Percentiles rank a stretch among this genome's conserved stretches.
These are phyloP conservation scores for Andricus quercusramuli DNA, from an alignment of 2,888 invertebrate species.

Conservation along the genomic window DNA sequence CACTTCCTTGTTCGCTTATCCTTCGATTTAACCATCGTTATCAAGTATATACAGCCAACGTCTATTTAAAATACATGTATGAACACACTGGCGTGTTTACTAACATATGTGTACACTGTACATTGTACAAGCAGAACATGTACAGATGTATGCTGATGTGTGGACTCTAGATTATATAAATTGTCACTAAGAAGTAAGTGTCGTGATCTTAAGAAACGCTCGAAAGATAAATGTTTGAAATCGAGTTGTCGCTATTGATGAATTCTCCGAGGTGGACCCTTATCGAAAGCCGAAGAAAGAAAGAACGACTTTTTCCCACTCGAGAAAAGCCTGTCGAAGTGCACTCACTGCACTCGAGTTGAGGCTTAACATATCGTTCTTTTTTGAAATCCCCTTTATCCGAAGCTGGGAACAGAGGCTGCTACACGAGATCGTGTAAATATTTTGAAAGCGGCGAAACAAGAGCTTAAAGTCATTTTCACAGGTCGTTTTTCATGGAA, in stretches of 20 bases:
- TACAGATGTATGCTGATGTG: no score
- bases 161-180: no score
- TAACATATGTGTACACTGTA: no score
- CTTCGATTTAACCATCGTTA: slow-evolving; percentile 11
- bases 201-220: not conserved
- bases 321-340: slow-evolving; percentile 23
- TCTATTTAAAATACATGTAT: not conserved
- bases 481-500: not conserved
- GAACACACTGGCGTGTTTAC: no score
- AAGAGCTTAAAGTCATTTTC: slow-evolving; percentile 21
- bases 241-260: slow-evolving; percentile 1
- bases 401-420: slow-evolving; percentile 11
- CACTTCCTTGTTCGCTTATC: slow-evolving; percentile 36
- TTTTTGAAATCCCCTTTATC: slow-evolving; percentile 32
- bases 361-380: slow-evolving; percentile 37
- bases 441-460: slow-evolving; percentile 36
- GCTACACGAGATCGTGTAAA: slow-evolving; percentile 32
- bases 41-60: not conserved
- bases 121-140: no score
- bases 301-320: slow-evolving; percentile 9
- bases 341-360: slow-evolving; percentile 36
- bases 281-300: slow-evolving; percentile 18
- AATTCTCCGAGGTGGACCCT: not conserved
- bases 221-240: not conserved
- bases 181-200: no score